A percentile compares a stretch with the other conserved stretches of the same genome.
phyloP scores from a whole-genome alignment of 2,888 invertebrate species.

The Neoscelio sp. region DNA sequence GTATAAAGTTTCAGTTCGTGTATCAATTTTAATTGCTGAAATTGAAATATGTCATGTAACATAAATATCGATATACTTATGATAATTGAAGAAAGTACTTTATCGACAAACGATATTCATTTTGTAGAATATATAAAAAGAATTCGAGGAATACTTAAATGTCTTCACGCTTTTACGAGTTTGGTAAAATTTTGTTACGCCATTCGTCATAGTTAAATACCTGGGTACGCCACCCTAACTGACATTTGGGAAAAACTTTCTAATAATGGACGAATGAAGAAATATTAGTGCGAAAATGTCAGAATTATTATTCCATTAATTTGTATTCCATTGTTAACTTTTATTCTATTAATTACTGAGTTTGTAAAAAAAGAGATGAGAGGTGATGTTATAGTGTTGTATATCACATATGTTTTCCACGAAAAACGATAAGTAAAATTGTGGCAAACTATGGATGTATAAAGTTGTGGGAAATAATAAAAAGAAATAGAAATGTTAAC shows the following conservation, averaged over 20 bases:
- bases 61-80: no score
- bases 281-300: conserved; percentile 5
- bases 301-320: conserved; percentile 17
- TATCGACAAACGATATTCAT: conserved; percentile 1
- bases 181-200: conserved; percentile 38
- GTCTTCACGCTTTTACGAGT: conserved; percentile 38
- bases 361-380: background rate
- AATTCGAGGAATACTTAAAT: background rate
- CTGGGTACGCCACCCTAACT: conserved; percentile 8
- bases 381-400: background rate
- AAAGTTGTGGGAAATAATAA: no score
- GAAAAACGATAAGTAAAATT: no score
- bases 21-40: no score
- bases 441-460: no score
- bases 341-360: no score
- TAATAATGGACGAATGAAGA: conserved; percentile 26
- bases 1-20: background rate
- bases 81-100: no score
- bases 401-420: no score
- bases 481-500: no score
- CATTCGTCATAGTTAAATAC: conserved; percentile 34
- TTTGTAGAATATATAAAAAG: background rate
- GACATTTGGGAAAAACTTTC: conserved; percentile 33
- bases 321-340: no score
- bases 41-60: no score